Percentiles rank a stretch among this genome's conserved stretches.
These are phyloP conservation scores for Ypsolopha sequella DNA, from an alignment of 2,888 invertebrate genomes.

Conservation along the genomic window DNA sequence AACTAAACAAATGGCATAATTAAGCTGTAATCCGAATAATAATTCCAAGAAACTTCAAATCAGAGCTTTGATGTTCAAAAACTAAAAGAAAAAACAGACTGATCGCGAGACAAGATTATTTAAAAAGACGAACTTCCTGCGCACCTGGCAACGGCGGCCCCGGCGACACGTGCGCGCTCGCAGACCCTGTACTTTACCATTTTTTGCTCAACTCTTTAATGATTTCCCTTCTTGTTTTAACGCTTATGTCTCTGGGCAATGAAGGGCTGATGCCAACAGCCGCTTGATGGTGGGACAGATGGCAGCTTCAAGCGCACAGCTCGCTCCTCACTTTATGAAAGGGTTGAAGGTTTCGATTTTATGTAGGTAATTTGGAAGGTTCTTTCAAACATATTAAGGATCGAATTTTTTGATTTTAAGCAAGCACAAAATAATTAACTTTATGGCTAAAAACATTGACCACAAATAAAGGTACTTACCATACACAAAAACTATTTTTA, in stretches of 20 bases:
- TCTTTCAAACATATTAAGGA: too few relatives aligned
- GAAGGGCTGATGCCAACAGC: not conserved
- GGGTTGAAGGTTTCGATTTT: too few relatives aligned
- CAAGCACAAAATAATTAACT: too few relatives aligned
- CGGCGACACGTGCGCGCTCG: not conserved
- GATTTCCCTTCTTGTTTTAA: not conserved
- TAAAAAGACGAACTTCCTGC: slow-evolving; percentile 1
- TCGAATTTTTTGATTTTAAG: too few relatives aligned
- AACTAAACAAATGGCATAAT: too few relatives aligned
- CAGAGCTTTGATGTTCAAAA: not conserved
- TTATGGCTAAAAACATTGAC: too few relatives aligned
- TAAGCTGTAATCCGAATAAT: not conserved
- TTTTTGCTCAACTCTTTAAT: not conserved
- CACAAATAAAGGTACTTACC: too few relatives aligned
- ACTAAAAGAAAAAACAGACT: not conserved
- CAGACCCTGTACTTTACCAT: slow-evolving; percentile 1
- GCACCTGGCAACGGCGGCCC: not conserved
- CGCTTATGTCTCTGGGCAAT: not conserved
- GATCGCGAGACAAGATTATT: slow-evolving; percentile 1
- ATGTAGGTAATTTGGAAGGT: too few relatives aligned
- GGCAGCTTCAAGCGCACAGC: not conserved
- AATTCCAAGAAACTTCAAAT: not conserved
- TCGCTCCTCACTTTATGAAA: too few relatives aligned
- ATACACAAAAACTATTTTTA: too few relatives aligned
- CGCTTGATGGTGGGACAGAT: not conserved